Percentiles rank a stretch among this genome's conserved stretches.
Evolutionary conservation across 2,888 invertebrate species (phyloP).

Genomic region (Adela reaumurella): DNA sequence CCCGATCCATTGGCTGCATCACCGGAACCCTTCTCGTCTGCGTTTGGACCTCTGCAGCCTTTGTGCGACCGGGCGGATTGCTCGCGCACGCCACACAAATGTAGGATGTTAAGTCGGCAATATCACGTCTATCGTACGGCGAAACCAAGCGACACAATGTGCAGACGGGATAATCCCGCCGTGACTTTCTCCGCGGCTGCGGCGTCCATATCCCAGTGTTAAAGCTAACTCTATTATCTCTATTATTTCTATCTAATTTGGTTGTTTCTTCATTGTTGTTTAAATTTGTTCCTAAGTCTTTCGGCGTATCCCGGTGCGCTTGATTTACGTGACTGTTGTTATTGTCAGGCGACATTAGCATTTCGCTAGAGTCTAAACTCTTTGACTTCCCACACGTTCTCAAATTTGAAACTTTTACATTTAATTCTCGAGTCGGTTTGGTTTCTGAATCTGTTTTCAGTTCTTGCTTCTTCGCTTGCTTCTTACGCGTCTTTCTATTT

Average conservation of each 20-base stretch:
- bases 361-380: constrained; percentile 81
- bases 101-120: constrained; percentile 16
- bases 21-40: too few species aligned
- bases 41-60: too few species aligned
- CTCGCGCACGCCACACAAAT: constrained; percentile 20
- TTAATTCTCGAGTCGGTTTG: constrained; percentile 17
- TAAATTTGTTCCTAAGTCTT: not conserved
- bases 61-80: constrained; percentile 13
- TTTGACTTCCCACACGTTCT: constrained; percentile 75
- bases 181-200: constrained; percentile 20
- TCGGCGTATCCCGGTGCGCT: not conserved
- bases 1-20: too few species aligned
- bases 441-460: constrained; percentile 26
- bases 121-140: constrained; percentile 19
- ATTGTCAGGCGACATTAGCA: constrained; percentile 59
- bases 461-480: constrained; percentile 27
- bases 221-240: not conserved
- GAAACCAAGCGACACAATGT: constrained; percentile 25
- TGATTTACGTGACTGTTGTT: too few species aligned
- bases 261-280: not conserved
- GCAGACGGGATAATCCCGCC: constrained; percentile 25
- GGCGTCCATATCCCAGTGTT: not conserved
- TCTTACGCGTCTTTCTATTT: constrained; percentile 59
- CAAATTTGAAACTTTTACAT: constrained; percentile 44
- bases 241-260: not conserved